Evolutionary conservation across 2,113 vertebrate genomes (phyloP).

Genomic region (Melanocharis versteri): DNA sequence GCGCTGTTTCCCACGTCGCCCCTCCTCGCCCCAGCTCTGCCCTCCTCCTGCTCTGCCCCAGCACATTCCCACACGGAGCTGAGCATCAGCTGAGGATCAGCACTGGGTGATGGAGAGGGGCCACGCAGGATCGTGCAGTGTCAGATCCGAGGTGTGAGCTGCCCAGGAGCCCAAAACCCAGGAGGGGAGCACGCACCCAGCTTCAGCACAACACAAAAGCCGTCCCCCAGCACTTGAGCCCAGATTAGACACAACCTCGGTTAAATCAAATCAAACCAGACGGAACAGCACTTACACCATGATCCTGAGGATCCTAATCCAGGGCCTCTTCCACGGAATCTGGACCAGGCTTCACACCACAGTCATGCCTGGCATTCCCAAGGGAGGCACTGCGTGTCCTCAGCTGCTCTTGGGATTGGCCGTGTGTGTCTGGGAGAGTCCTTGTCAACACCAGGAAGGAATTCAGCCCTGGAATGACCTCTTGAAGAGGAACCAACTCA

Average conservation of each 20-base stretch:
- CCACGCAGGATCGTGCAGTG: rapidly evolving
- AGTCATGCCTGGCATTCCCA: background rate
- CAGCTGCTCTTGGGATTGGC: background rate
- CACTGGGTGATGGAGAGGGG: background rate
- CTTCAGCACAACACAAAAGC: background rate
- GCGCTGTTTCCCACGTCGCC: background rate
- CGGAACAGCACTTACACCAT: background rate
- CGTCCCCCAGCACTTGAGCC: background rate
- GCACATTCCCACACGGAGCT: background rate
- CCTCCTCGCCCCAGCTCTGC: background rate
- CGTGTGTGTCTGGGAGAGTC: background rate
- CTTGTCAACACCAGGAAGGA: background rate
- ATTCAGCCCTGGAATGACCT: background rate
- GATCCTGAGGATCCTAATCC: background rate
- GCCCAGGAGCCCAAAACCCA: background rate
- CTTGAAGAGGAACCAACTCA: background rate
- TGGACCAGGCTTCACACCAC: background rate
- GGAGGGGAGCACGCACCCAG: background rate
- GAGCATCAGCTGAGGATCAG: background rate
- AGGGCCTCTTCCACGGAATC: background rate
- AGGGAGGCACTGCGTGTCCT: background rate
- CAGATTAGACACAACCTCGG: background rate
- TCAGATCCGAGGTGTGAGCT: background rate
- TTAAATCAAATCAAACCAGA: background rate
- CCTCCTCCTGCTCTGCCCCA: background rate